Conservation (phyloP, 2,888 invertebrate species). For the Allophyes oxyacanthae region DNA sequence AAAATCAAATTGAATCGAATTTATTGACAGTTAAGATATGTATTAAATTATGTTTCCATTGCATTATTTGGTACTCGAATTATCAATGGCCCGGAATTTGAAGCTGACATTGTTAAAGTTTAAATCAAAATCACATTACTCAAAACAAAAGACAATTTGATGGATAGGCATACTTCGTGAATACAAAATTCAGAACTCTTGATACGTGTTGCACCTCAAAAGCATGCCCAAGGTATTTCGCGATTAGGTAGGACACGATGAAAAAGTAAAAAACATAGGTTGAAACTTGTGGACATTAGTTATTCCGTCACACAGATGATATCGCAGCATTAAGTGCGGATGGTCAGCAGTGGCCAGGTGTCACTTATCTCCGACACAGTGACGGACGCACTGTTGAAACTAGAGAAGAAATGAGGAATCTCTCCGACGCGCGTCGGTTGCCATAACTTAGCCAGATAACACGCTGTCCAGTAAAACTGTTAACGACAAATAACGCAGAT, state of each 20-base stretch:
- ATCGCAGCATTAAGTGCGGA: slow-evolving; percentile 53
- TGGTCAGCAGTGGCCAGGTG: slow-evolving; percentile 57
- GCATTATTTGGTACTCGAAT: slow-evolving; percentile 35
- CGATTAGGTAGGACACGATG: slow-evolving; percentile 33
- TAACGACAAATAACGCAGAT: slow-evolving; percentile 87
- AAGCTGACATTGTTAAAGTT: slow-evolving; percentile 29
- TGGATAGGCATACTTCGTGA: slow-evolving; percentile 9
- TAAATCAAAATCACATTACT: slow-evolving; percentile 44
- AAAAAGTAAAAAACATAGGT: slow-evolving; percentile 48
- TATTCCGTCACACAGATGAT: slow-evolving; percentile 54
- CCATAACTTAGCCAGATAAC: slow-evolving; percentile 86
- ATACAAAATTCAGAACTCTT: slow-evolving; percentile 8
- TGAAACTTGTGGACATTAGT: slow-evolving; percentile 46
- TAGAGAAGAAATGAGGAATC: slow-evolving; percentile 75
- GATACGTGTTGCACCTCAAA: not conserved
- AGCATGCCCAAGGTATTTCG: slow-evolving; percentile 3
- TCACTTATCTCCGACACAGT: slow-evolving; percentile 70
- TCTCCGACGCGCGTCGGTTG: slow-evolving; percentile 64
- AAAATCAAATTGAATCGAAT: slow-evolving; percentile 72
- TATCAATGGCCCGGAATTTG: slow-evolving; percentile 37
- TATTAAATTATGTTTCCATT: slow-evolving; percentile 57
- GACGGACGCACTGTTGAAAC: slow-evolving; percentile 75
- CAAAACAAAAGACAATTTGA: slow-evolving; percentile 30
- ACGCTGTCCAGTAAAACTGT: slow-evolving; percentile 78
- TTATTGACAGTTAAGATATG: slow-evolving; percentile 69